These are phyloP conservation scores for Brevimyrus niger DNA, from an alignment of 2,113 vertebrate species.

Conservation along the genomic window DNA sequence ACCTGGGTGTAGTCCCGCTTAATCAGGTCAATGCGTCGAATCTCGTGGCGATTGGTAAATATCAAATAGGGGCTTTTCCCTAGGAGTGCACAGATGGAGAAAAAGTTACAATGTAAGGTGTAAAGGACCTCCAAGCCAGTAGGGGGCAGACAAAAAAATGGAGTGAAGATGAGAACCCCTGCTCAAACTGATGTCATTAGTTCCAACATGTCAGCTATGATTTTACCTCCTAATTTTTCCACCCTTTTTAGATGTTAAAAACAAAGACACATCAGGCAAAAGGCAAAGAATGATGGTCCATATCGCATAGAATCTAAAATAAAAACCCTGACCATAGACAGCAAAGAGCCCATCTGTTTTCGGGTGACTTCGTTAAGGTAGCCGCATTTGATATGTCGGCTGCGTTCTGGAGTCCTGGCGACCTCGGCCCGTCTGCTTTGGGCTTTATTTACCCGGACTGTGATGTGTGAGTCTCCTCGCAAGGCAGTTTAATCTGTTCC, in stretches of 20 bases:
- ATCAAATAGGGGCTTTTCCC: conserved; percentile 87
- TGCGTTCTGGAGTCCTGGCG: no score
- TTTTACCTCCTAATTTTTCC: neutral
- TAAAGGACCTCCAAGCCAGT: neutral
- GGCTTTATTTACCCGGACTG: neutral
- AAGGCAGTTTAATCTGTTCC: conserved; percentile 3
- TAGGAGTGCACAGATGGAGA: conserved; percentile 28
- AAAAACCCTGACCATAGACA: neutral
- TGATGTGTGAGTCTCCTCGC: neutral
- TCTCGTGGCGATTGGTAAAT: conserved; percentile 95
- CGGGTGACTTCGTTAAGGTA: neutral
- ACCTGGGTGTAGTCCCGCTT: conserved; percentile 84
- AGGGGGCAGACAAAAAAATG: neutral
- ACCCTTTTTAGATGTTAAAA: neutral
- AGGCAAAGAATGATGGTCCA: neutral
- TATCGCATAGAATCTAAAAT: neutral
- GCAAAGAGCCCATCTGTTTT: neutral
- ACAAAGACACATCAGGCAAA: neutral
- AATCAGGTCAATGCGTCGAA: conserved; percentile 83
- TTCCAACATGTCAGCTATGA: neutral
- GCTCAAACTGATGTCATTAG: neutral
- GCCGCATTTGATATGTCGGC: neutral
- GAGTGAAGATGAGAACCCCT: neutral
- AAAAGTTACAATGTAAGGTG: neutral
- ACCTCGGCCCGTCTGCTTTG: neutral